Evolutionary conservation across 30 jellyfish, hydroid and myxozoan genomes (phyloP).

Genomic region (Cassiopea xamachana): DNA sequence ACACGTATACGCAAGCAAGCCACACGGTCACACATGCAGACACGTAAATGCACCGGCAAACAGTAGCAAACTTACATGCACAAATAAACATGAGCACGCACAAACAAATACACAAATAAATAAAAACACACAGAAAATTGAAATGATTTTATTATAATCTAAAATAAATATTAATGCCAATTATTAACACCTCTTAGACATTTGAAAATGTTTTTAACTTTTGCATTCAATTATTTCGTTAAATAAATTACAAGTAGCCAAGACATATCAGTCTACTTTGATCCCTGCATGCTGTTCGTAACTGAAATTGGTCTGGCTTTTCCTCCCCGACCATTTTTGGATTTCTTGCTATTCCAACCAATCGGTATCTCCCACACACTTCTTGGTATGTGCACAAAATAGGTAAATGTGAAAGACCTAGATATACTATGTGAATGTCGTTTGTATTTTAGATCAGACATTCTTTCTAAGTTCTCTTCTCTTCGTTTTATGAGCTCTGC

Average conservation of each 20-base stretch:
- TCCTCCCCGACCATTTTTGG: slow-evolving; percentile 52
- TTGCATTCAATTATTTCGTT: no score
- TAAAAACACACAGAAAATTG: no score
- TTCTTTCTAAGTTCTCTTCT: slow-evolving; percentile 61
- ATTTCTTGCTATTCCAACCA: slow-evolving; percentile 74
- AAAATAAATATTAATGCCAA: no score
- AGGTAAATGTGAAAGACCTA: slow-evolving; percentile 72
- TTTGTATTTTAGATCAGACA: slow-evolving; percentile 51
- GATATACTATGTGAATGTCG: slow-evolving; percentile 49
- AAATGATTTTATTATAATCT: no score
- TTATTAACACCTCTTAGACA: no score
- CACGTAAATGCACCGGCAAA: no score
- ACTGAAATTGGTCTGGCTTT: slow-evolving; percentile 55
- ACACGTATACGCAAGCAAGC: no score
- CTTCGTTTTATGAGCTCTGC: slow-evolving; percentile 64
- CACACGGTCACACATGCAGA: no score
- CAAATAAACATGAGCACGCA: no score
- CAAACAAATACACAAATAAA: no score
- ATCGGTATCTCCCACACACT: slow-evolving; percentile 86
- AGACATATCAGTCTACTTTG: not conserved
- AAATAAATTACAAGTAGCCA: not conserved
- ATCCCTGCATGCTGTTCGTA: slow-evolving; percentile 7
- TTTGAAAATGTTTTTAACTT: no score
- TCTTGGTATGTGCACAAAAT: slow-evolving; percentile 85
- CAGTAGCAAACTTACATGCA: no score